phyloP scores from a whole-genome alignment of 2,888 invertebrate genomes.

The Himalopsyche tibetana region DNA sequence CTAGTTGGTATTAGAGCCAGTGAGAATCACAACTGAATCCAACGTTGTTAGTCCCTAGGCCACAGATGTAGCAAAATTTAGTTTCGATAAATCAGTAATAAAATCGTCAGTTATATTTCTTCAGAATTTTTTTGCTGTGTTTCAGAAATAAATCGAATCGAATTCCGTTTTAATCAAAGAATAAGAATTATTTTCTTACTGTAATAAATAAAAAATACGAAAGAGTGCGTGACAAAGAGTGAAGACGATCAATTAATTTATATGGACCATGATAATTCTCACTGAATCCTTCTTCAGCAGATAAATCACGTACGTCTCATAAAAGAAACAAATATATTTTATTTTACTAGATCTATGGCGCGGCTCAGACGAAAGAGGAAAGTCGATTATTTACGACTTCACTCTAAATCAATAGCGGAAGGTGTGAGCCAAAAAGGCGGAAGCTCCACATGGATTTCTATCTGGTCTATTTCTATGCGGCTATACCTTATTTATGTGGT shows the following conservation, averaged over 20 bases:
- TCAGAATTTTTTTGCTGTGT: no score
- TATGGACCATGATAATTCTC: background rate
- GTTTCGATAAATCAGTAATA: no score
- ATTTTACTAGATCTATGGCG: background rate
- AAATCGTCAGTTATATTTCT: no score
- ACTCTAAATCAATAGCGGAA: slow-evolving; percentile 5
- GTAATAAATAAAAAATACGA: background rate
- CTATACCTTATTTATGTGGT: no score
- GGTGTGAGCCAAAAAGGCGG: background rate
- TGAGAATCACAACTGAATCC: no score
- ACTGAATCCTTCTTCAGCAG: background rate
- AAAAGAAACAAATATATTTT: background rate
- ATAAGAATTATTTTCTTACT: background rate
- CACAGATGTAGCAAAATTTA: no score
- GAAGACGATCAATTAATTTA: background rate
- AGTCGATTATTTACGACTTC: background rate
- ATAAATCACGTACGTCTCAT: slow-evolving; percentile 20
- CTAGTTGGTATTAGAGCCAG: no score
- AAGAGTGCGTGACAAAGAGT: background rate
- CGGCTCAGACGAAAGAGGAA: background rate
- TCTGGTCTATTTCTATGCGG: no score
- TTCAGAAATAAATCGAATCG: no score
- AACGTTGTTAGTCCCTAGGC: no score
- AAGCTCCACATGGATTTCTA: background rate
- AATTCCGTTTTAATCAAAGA: no score